A percentile compares a stretch with the other conserved stretches of the same genome.
Evolutionary conservation across 23 tunicate genomes (phyloP).

Genomic region (Ascidia mentula): DNA sequence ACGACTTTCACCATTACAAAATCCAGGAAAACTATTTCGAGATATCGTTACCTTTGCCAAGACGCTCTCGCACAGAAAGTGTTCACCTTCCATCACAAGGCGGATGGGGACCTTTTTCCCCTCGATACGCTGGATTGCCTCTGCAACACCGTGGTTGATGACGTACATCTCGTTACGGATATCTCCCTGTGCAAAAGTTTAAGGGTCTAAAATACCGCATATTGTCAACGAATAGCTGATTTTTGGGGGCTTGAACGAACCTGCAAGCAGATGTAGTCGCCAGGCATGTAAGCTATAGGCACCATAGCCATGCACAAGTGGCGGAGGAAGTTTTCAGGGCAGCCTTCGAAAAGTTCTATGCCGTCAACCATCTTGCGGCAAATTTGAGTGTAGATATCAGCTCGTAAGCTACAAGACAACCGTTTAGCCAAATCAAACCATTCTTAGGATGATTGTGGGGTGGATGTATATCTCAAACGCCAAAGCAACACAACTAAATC

Average conservation of each 20-base stretch:
- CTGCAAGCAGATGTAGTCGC: slow-evolving; percentile 87
- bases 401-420: slow-evolving; percentile 61
- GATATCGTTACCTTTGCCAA: slow-evolving; percentile 30
- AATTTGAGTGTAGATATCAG: slow-evolving; percentile 78
- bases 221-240: neutral
- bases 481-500: too few relatives aligned
- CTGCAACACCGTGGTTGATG: slow-evolving; percentile 52
- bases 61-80: slow-evolving; percentile 37
- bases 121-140: slow-evolving; percentile 36
- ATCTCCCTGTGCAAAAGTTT: slow-evolving; percentile 29
- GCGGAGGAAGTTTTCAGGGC: slow-evolving; percentile 80
- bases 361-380: slow-evolving; percentile 59
- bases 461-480: too few relatives aligned
- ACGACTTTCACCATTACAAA: too few relatives aligned
- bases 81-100: slow-evolving; percentile 53
- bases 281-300: slow-evolving; percentile 79
- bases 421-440: too few relatives aligned
- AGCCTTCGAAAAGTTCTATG: slow-evolving; percentile 62
- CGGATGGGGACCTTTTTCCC: slow-evolving; percentile 37
- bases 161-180: slow-evolving; percentile 51
- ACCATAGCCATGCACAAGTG: slow-evolving; percentile 81
- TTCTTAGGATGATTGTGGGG: too few relatives aligned
- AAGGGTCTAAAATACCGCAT: neutral
- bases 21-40: too few relatives aligned
- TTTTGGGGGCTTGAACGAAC: slow-evolving; percentile 10